Base-by-base conservation (phyloP, 2,888 invertebrate genomes). In the Orthosia gothica region DNA sequence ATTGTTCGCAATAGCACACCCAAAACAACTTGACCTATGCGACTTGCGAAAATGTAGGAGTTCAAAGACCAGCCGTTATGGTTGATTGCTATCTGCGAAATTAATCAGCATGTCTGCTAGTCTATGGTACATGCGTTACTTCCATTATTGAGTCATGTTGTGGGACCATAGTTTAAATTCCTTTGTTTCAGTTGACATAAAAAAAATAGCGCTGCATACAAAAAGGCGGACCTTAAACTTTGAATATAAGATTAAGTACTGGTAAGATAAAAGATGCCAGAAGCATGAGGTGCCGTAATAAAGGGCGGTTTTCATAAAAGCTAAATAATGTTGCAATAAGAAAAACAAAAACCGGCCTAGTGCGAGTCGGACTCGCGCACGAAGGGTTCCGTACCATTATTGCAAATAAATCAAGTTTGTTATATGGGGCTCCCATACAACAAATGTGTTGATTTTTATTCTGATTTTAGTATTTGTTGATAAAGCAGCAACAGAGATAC, bases 71-170 rank as follows among this genome's bases (percentile, higher is more conserved):
- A 71, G 40, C 45, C 3, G 62, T 54, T 57, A 40, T 79, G 74
- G 78, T 76, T 65, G 57, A 61, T 69, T 63, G 23, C 61, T 72
- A 85, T 85, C 87, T 87, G 87, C 72, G 3, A 67, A 76, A 79
- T 82, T 85, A 86, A 88, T 87, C 83, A 88, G 66, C 74, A 66
- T 67, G 70, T 61, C 63, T 73, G 73, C 49, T 71, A 47, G 50
- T 52, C 47, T 67, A 18, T 65, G 59, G 73, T 77, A 70, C 80
- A 86, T 78, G 52, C 67, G 81, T 62, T 72, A 73, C 69, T 79
- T 65, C 65, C 69, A 85, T 83, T 70, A 83, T 70, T 86, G 84
- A 82, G 75, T 82, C 83, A 82, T 81, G n/a, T 20, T 70, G 61
- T 83, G 57, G 5, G 70, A 85, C 69, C 59, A 74, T 45, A 61